phyloP scores from a whole-genome alignment of 2,888 invertebrate genomes.

The Dynastes hyllus region DNA sequence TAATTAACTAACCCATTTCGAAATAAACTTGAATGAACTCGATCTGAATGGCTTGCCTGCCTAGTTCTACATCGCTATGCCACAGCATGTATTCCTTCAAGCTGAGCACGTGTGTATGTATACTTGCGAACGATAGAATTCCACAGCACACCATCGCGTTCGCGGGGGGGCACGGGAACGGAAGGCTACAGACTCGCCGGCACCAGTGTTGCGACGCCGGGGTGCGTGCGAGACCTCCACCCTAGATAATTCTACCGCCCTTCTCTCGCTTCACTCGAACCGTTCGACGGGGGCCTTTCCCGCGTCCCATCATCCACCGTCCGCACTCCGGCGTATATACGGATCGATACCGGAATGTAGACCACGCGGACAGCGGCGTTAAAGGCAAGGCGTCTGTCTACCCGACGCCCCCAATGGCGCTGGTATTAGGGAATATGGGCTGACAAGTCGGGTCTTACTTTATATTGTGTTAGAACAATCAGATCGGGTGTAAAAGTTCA shows the following conservation, averaged over 20 bases:
- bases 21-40: conserved; percentile 40
- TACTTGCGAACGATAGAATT: conserved; percentile 2
- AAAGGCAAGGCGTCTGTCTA: conserved; percentile 47
- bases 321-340: conserved; percentile 51
- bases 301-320: conserved; percentile 53
- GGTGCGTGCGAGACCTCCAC: conserved; percentile 58
- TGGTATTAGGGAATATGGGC: conserved; percentile 32
- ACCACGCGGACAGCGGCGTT: conserved; percentile 57
- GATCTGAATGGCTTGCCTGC: conserved; percentile 19
- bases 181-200: conserved; percentile 59
- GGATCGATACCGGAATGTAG: conserved; percentile 61
- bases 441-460: conserved; percentile 21
- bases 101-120: not conserved
- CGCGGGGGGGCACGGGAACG: conserved; percentile 54
- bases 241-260: conserved; percentile 51
- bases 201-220: conserved; percentile 60
- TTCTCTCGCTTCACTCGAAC: conserved; percentile 49
- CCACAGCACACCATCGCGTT: too few relatives aligned
- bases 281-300: conserved; percentile 34
- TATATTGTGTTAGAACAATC: conserved; percentile 22
- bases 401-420: conserved; percentile 40
- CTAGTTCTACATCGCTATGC: not conserved
- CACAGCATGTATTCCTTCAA: conserved; percentile 6
- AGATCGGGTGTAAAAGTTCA: not conserved
- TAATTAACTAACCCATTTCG: conserved; percentile 39